These are phyloP conservation scores for Nysson spinosus DNA, from an alignment of 2,888 invertebrate genomes.

Conservation along the genomic window DNA sequence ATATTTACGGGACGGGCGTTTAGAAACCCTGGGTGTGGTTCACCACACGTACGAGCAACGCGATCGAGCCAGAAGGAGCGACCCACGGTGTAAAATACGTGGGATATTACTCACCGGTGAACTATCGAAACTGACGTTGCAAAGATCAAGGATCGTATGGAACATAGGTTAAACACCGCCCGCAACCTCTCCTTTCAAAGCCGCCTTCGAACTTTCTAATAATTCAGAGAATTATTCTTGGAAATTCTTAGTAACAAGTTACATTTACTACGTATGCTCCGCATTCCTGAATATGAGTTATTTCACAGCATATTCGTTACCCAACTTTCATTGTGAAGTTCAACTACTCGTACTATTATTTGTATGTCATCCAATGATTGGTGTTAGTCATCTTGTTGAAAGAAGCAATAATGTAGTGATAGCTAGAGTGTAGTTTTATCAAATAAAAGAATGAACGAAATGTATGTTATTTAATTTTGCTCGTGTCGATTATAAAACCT, in stretches of 20 bases:
- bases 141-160: slow-evolving; percentile 17
- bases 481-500: neutral
- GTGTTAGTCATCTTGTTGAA: too few relatives aligned
- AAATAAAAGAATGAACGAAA: too few relatives aligned
- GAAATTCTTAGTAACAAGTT: too few relatives aligned
- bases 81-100: slow-evolving; percentile 54
- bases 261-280: too few relatives aligned
- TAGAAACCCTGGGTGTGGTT: slow-evolving; percentile 68
- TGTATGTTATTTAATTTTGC: neutral
- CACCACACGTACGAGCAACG: slow-evolving; percentile 57
- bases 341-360: too few relatives aligned
- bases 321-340: too few relatives aligned
- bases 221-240: too few relatives aligned
- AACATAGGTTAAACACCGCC: neutral
- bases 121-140: slow-evolving; percentile 51
- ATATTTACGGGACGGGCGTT: slow-evolving; percentile 70
- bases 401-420: too few relatives aligned
- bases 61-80: slow-evolving; percentile 30
- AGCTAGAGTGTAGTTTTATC: too few relatives aligned
- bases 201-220: neutral
- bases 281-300: too few relatives aligned
- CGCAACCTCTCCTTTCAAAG: neutral
- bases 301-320: too few relatives aligned
- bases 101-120: slow-evolving; percentile 44
- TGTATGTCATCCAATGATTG: too few relatives aligned